A percentile compares a stretch with the other conserved stretches of the same genome.
These are phyloP conservation scores for Molanna angustata DNA, from an alignment of 2,888 invertebrate species.

Conservation along the genomic window DNA sequence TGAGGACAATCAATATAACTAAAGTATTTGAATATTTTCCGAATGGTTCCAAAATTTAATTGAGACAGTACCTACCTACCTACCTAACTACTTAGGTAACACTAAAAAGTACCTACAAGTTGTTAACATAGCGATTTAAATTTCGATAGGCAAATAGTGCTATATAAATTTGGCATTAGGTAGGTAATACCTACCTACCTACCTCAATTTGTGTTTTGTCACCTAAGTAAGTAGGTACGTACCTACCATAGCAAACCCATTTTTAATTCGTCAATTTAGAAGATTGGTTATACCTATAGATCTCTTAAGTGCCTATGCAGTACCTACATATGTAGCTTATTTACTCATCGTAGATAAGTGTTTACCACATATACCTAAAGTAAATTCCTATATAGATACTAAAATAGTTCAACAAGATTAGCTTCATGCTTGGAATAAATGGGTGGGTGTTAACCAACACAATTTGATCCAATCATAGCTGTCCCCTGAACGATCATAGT, in stretches of 20 bases:
- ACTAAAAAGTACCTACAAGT: not conserved
- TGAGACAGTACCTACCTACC: too few species aligned
- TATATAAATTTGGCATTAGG: not conserved
- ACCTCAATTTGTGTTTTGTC: not conserved
- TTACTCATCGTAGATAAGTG: not conserved
- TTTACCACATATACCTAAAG: not conserved
- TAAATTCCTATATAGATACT: not conserved
- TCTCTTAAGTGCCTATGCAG: not conserved
- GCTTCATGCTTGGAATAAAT: too few species aligned
- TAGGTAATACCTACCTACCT: not conserved
- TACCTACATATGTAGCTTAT: not conserved
- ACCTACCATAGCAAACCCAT: too few species aligned
- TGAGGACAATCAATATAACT: too few species aligned
- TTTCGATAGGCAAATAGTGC: too few species aligned
- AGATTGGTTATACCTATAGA: not conserved
- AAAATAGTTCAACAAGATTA: too few species aligned
- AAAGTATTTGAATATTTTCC: too few species aligned
- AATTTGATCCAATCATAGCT: too few species aligned
- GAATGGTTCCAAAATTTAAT: too few species aligned
- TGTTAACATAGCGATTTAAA: too few species aligned
- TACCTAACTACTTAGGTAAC: not conserved
- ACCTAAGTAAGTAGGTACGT: not conserved
- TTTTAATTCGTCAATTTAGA: not conserved
- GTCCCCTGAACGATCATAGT: too few species aligned
- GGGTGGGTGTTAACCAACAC: too few species aligned